Percentiles rank a stretch among this genome's conserved stretches.
phyloP scores from a whole-genome alignment of 2,113 vertebrate species.

The Epinephelus lanceolatus region DNA sequence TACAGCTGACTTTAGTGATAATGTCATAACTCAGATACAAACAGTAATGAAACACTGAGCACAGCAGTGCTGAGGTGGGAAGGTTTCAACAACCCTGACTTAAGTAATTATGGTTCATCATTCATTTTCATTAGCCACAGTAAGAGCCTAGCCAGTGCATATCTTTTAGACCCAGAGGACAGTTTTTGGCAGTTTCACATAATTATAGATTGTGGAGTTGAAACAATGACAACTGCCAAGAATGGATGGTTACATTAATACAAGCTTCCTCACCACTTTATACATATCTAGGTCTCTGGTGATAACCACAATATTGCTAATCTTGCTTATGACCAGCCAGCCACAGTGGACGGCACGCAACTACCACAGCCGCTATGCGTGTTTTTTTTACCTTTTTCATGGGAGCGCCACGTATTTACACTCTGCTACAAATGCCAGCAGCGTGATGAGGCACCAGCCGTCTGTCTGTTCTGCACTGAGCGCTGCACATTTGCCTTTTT shows the following conservation, averaged over 20 bases:
- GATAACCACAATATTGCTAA: too few species aligned
- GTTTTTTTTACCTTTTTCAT: too few species aligned
- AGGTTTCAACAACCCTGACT: conserved; percentile 32
- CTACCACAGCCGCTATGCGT: too few species aligned
- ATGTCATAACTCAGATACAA: conserved; percentile 54
- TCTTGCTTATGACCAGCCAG: too few species aligned
- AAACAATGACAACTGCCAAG: neutral
- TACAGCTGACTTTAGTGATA: conserved; percentile 39
- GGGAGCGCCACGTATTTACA: too few species aligned
- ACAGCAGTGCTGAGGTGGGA: conserved; percentile 28
- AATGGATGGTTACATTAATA: neutral
- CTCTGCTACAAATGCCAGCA: too few species aligned
- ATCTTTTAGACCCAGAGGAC: conserved; percentile 22
- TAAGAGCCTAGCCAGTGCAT: neutral
- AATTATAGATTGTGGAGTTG: neutral
- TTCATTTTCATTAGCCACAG: conserved; percentile 46
- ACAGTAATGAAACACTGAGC: conserved; percentile 41
- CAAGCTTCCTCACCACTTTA: neutral
- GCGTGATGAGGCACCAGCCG: too few species aligned
- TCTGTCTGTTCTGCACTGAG: too few species aligned
- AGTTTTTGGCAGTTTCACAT: neutral
- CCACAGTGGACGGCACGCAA: too few species aligned
- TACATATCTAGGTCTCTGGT: neutral
- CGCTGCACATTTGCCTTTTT: too few species aligned
- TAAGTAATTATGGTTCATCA: conserved; percentile 32